These are phyloP conservation scores for Noctua janthe DNA, from an alignment of 2,888 invertebrate species.

Conservation along the genomic window DNA sequence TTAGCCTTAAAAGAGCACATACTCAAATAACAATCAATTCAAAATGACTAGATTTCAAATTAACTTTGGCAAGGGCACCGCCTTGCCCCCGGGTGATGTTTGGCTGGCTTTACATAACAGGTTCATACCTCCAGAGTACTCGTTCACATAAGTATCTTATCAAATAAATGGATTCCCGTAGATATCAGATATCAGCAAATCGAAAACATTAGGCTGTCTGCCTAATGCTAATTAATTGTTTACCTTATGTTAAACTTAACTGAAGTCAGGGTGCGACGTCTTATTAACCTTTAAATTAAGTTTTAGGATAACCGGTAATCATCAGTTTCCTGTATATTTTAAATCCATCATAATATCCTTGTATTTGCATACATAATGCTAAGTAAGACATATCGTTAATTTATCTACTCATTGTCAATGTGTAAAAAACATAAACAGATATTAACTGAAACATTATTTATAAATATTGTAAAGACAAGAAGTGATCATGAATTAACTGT, in stretches of 20 bases:
- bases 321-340: slow-evolving; percentile 25
- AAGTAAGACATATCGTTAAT: slow-evolving; percentile 12
- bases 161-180: slow-evolving; percentile 7
- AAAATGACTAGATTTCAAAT: not conserved
- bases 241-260: slow-evolving; percentile 22
- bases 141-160: not conserved
- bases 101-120: not conserved
- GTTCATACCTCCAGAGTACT: not conserved
- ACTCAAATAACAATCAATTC: not conserved
- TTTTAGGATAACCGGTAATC: slow-evolving; percentile 27
- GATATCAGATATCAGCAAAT: slow-evolving; percentile 12
- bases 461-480: not conserved
- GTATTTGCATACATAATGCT: slow-evolving; percentile 19
- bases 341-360: slow-evolving; percentile 1
- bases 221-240: slow-evolving; percentile 26
- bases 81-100: not conserved
- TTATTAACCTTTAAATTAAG: slow-evolving; percentile 50
- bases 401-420: slow-evolving; percentile 8
- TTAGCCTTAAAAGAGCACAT: not conserved
- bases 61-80: not conserved
- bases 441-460: not conserved
- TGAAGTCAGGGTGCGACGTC: slow-evolving; percentile 6
- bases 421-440: slow-evolving; percentile 8
- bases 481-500: slow-evolving; percentile 2
- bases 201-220: not conserved